A percentile compares a stretch with the other conserved stretches of the same genome.
phyloP scores from a whole-genome alignment of 1,140 invertebrate genomes.

The Zelostemma sp. region DNA sequence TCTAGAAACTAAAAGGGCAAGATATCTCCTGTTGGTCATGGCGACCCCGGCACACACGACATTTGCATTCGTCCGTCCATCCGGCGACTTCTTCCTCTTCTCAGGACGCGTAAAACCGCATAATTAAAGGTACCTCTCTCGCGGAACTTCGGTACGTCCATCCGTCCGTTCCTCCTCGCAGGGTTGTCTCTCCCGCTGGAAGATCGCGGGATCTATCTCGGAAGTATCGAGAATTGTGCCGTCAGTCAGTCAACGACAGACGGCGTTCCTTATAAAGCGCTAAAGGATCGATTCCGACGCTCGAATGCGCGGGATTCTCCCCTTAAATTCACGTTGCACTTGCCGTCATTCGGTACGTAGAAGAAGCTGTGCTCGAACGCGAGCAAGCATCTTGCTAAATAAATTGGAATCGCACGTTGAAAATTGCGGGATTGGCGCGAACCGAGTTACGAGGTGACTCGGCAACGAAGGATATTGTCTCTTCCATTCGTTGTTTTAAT shows the following conservation, averaged over 20 bases:
- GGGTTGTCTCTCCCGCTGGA: conserved; percentile 27
- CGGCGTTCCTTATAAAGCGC: no score
- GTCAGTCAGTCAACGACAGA: conserved; percentile 55
- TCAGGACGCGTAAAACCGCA: conserved; percentile 59
- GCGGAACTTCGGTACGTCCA: conserved; percentile 33
- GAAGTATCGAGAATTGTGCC: conserved; percentile 64
- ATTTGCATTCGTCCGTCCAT: conserved; percentile 60
- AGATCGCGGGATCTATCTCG: conserved; percentile 49
- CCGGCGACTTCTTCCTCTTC: conserved; percentile 8
- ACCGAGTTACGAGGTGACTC: no score
- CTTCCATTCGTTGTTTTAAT: no score
- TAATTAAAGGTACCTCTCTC: conserved; percentile 58
- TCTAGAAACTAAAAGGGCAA: conserved; percentile 64
- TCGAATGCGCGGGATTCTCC: conserved; percentile 6
- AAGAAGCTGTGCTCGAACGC: conserved; percentile 15
- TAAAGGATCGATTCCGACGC: no score
- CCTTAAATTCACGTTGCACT: neutral
- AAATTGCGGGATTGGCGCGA: no score
- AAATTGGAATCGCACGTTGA: conserved; percentile 34
- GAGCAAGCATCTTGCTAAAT: no score
- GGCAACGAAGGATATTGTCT: no score
- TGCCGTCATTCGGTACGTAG: neutral
- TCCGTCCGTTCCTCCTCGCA: conserved; percentile 33
- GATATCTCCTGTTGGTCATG: conserved; percentile 52
- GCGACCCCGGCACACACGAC: conserved; percentile 36